phyloP scores from a whole-genome alignment of 2,113 vertebrate species.

The Origma solitaria region DNA sequence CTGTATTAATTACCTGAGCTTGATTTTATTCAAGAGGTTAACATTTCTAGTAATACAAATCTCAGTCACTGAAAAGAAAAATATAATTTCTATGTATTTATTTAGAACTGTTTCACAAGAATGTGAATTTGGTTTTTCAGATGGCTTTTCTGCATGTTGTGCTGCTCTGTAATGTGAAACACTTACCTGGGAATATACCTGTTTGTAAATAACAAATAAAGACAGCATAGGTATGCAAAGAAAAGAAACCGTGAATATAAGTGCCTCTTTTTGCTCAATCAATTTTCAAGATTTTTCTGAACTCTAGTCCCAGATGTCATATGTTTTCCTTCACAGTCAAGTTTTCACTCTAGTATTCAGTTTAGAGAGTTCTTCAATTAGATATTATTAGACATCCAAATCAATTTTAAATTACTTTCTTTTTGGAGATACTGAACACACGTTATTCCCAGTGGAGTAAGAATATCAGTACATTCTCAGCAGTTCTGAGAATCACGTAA shows the following conservation, averaged over 20 bases:
- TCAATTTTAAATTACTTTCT: slow-evolving; percentile 10
- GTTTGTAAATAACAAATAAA: not conserved
- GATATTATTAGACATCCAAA: not conserved
- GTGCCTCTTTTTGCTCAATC: not conserved
- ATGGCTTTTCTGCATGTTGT: not conserved
- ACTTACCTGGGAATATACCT: not conserved
- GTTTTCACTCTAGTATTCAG: not conserved
- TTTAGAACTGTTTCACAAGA: not conserved
- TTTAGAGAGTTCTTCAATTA: slow-evolving; percentile 8
- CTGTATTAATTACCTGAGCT: not conserved
- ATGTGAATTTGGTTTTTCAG: not conserved
- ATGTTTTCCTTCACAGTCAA: not conserved
- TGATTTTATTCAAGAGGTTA: not conserved
- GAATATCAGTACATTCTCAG: not conserved
- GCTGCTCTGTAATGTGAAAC: not conserved
- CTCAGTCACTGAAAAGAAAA: not conserved
- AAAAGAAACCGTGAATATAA: not conserved
- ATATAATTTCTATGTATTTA: not conserved
- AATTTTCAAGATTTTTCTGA: not conserved
- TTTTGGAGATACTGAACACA: not conserved
- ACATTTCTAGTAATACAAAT: not conserved
- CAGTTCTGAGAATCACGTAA: not conserved
- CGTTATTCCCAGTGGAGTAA: not conserved
- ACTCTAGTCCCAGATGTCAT: not conserved
- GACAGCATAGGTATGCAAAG: not conserved